These are phyloP conservation scores for Drosophila sechellia DNA, from an alignment of 1,140 invertebrate genomes.

Conservation along the genomic window DNA sequence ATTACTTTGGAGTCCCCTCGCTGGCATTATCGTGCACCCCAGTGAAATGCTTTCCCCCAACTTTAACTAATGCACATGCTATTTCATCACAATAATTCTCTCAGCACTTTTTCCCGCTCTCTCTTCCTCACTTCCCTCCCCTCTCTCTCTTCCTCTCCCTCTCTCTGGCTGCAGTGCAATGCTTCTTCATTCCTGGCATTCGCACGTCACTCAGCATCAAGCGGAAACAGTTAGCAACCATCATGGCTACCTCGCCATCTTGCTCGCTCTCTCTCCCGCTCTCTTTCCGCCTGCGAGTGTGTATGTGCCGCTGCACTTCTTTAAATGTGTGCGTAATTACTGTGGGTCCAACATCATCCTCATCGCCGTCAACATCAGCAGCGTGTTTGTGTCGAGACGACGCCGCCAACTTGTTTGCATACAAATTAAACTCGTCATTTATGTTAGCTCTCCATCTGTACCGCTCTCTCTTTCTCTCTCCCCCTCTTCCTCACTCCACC, in stretches of 20 bases:
- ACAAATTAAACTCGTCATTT: constrained; percentile 83
- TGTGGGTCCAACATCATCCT: constrained; percentile 72
- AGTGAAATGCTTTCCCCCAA: constrained; percentile 4
- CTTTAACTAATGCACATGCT: constrained; percentile 64
- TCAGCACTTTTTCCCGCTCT: constrained; percentile 16
- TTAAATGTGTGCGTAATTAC: constrained; percentile 69
- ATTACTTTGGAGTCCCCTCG: constrained; percentile 33
- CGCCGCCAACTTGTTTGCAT: constrained; percentile 82
- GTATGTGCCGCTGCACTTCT: constrained; percentile 35
- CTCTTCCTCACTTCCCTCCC: neutral
- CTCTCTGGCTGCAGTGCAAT: constrained; percentile 35
- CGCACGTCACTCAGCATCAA: constrained; percentile 72
- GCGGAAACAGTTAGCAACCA: constrained; percentile 78
- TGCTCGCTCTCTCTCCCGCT: constrained; percentile 22
- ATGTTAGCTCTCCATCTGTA: constrained; percentile 56
- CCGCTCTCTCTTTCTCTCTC: neutral
- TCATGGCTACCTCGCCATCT: constrained; percentile 49
- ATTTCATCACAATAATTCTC: constrained; percentile 56
- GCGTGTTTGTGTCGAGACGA: constrained; percentile 70
- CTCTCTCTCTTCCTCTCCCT: neutral
- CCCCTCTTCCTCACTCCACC: constrained; percentile 12
- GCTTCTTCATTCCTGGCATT: constrained; percentile 75
- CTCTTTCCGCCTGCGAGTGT: neutral
- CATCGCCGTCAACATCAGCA: constrained; percentile 48
- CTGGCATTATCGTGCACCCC: constrained; percentile 28